These are phyloP conservation scores for Meloidogyne exigua DNA, from an alignment of 1,140 invertebrate genomes.

Conservation along the genomic window DNA sequence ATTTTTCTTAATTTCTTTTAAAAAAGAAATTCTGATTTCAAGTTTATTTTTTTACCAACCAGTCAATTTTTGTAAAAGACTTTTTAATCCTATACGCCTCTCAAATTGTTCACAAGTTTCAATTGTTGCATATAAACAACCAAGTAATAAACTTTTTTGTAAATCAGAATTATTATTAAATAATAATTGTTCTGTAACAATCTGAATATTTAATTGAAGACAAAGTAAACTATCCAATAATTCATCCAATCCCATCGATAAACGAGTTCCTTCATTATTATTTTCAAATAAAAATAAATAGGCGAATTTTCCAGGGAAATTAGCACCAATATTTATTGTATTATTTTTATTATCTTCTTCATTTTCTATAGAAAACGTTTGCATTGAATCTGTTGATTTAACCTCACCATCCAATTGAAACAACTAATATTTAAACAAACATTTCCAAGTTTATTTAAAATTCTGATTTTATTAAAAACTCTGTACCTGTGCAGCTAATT, in stretches of 20 bases:
- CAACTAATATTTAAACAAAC: background rate
- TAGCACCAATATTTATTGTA: background rate
- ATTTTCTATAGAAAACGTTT: background rate
- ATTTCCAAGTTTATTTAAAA: no score
- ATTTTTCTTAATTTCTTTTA: no score
- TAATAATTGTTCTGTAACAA: conserved; percentile 17
- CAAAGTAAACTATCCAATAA: conserved; percentile 25
- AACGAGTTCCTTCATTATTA: background rate
- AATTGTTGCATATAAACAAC: conserved; percentile 2
- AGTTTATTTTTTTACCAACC: background rate
- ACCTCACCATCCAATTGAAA: background rate
- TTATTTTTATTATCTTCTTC: background rate
- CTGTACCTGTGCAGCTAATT: conserved; percentile 14
- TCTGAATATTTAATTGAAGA: conserved; percentile 21
- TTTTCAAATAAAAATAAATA: conserved; percentile 26
- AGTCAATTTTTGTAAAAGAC: conserved; percentile 18
- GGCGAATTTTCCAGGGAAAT: conserved; percentile 24
- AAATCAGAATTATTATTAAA: conserved; percentile 5
- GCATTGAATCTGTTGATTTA: background rate
- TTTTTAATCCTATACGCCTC: conserved; percentile 4
- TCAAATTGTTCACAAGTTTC: conserved; percentile 23
- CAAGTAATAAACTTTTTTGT: conserved; percentile 1
- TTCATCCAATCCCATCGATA: conserved; percentile 21
- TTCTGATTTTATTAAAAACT: no score
- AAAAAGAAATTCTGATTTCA: background rate